phyloP scores from a whole-genome alignment of 2,113 vertebrate genomes.

The Paramisgurnus dabryanus region DNA sequence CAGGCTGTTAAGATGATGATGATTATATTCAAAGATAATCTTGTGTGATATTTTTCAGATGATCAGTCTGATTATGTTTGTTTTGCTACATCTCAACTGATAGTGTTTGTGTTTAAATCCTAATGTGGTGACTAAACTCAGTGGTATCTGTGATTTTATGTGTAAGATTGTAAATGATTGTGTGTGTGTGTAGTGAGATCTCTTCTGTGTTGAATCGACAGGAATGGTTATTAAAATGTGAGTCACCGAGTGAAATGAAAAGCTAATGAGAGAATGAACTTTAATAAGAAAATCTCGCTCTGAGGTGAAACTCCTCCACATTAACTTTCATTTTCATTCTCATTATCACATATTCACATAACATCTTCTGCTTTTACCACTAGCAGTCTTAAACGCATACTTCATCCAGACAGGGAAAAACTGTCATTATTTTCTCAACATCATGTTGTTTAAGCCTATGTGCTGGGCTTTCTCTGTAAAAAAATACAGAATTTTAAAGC shows the following conservation, averaged over 20 bases:
- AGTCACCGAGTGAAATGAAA: constrained; percentile 53
- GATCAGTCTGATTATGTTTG: no score
- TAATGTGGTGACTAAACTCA: no score
- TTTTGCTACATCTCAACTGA: no score
- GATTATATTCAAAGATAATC: no score
- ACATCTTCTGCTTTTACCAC: no score
- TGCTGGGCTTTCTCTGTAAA: no score
- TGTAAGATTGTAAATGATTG: not conserved
- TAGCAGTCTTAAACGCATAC: not conserved
- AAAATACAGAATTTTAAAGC: no score
- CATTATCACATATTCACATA: not conserved
- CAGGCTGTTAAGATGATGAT: no score
- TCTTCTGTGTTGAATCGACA: not conserved
- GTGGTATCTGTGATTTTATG: not conserved
- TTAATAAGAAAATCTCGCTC: constrained; percentile 62
- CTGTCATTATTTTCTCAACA: not conserved
- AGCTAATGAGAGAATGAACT: constrained; percentile 64
- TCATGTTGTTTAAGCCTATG: not conserved
- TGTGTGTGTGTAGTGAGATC: not conserved
- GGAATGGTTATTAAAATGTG: constrained; percentile 67
- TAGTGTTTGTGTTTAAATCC: no score
- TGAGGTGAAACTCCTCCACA: no score
- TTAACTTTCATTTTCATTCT: constrained; percentile 2
- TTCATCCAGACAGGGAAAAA: not conserved
- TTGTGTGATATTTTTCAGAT: no score